Evolutionary conservation across 2,888 invertebrate species (phyloP).

Genomic region (Dryobotodes eremita): DNA sequence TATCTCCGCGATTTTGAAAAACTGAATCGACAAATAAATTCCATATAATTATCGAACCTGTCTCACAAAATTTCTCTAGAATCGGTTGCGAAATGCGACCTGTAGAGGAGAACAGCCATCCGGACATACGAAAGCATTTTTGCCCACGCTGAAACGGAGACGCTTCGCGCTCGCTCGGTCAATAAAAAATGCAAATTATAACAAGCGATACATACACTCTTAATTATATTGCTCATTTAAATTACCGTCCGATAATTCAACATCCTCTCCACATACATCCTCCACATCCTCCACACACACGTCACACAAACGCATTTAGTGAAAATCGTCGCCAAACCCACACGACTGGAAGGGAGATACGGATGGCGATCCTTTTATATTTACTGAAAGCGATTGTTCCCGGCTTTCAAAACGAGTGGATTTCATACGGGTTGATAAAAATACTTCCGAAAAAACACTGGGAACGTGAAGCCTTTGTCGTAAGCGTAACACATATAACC

Average conservation of each 20-base stretch:
- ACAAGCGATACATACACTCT: background rate
- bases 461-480: conserved; percentile 45
- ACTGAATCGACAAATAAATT: no score
- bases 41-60: no score
- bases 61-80: no score
- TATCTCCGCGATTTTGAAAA: no score
- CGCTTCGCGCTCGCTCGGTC: no score
- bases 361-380: conserved; percentile 77
- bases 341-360: conserved; percentile 79
- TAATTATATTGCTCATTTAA: conserved; percentile 4
- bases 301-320: conserved; percentile 67
- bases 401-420: conserved; percentile 75
- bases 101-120: no score
- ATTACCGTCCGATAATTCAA: conserved; percentile 5
- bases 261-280: background rate
- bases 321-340: conserved; percentile 66
- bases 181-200: background rate
- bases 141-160: no score
- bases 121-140: no score
- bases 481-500: conserved; percentile 25
- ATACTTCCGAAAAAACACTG: conserved; percentile 68
- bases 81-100: no score
- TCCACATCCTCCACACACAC: no score
- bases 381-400: conserved; percentile 80
- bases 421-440: conserved; percentile 83